phyloP scores from a whole-genome alignment of 2,113 vertebrate species.

The Salvelinus fontinalis region DNA sequence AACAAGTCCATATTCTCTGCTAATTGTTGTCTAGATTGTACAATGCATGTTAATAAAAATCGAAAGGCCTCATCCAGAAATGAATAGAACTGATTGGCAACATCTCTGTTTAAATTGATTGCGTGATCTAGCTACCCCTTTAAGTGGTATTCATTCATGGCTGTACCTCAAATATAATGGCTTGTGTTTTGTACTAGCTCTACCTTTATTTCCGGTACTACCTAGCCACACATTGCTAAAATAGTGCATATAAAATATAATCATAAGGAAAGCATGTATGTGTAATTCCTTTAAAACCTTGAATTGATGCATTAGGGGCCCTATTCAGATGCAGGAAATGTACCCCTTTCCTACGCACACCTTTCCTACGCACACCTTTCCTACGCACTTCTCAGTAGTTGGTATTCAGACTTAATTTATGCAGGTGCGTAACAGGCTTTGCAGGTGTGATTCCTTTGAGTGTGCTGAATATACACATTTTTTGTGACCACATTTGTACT shows the following conservation, averaged over 20 bases:
- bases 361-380: too few species aligned
- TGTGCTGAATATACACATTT: too few species aligned
- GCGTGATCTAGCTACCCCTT: neutral
- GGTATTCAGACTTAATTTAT: too few species aligned
- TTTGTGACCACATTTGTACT: too few species aligned
- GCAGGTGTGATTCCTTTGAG: too few species aligned
- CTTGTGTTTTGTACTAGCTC: neutral
- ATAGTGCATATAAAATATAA: neutral
- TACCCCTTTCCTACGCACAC: too few species aligned
- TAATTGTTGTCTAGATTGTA: neutral
- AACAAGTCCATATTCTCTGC: neutral
- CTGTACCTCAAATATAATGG: neutral
- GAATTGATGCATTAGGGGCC: constrained; percentile 9
- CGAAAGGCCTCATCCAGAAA: neutral
- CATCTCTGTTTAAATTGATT: neutral
- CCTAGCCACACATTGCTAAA: neutral
- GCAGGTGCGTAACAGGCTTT: too few species aligned
- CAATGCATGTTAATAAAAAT: neutral
- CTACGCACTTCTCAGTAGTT: too few species aligned
- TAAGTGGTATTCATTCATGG: neutral
- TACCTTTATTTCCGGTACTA: neutral
- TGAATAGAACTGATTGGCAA: neutral
- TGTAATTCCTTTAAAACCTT: neutral
- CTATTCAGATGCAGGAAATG: too few species aligned
- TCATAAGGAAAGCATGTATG: constrained; percentile 12